Base-by-base conservation (phyloP, 2,113 vertebrate genomes). In the Mobula birostris region DNA sequence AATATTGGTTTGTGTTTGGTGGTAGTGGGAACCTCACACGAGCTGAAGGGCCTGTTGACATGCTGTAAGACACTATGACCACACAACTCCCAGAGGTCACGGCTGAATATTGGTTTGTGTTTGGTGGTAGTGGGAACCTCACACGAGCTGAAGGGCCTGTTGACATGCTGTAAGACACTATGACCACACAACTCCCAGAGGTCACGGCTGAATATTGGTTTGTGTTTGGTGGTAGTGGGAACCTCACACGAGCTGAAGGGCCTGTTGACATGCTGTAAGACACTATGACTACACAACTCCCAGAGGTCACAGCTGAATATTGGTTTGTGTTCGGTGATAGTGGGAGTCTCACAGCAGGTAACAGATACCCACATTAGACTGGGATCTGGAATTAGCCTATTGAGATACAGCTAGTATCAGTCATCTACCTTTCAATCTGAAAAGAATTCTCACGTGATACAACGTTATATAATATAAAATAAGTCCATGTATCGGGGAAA, bases 351-450 rank as follows among this genome's bases (percentile, higher is more conserved):
- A 93, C 68, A 93, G 29, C 63, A 1, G 24, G 9, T 74, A 70
- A 48, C 48, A 15, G n/a, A 74, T 40, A 74, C 72, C 91, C 90
- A 93, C 70, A 74, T 93, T 93, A 93, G 8, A 93, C 74, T 74
- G 24, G 21, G 9, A 68, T 40, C 32, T 40, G 11, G 68, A 48
- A 74, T 74, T 7, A 48, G 21, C 40, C 70, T 76, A 74, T 21
- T 70, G 24, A 27, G 4, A 40, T 12, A 56, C 91, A 93, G 70
- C 91, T 74, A 70, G 91, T 74, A 93, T 74, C 68, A 76, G 32
- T 93, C 91, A 56, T 48, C 68, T 74, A 76, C 70, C 9, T 93
- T 93, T 76, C 91, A 74, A 76, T 74, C 91, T 93, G 68, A 93
- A 74, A 74, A 70, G 24, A 36, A 56, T 74, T 27, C 27, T 93